These are phyloP conservation scores for Noctua janthe DNA, from an alignment of 2,888 invertebrate genomes.

Conservation along the genomic window DNA sequence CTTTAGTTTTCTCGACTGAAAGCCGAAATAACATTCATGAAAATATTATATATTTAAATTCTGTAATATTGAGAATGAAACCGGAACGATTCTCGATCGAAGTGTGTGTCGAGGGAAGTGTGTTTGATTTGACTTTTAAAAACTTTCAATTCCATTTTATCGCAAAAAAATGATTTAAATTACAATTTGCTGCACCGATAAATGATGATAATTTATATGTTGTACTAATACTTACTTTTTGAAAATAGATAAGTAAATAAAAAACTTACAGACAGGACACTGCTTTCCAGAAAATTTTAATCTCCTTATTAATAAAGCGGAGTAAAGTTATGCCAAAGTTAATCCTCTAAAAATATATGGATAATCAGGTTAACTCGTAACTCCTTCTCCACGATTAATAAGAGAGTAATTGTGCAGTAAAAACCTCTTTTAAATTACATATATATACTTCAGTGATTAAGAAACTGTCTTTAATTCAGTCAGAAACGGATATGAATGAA, in stretches of 20 bases:
- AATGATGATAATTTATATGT: not conserved
- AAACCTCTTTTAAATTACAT: not conserved
- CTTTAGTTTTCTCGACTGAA: slow-evolving; percentile 32
- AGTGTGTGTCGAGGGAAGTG: not conserved
- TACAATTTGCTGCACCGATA: not conserved
- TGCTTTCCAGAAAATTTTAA: not conserved
- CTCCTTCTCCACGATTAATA: not conserved
- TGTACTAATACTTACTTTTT: not conserved
- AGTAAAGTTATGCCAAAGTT: not conserved
- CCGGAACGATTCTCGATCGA: slow-evolving; percentile 2
- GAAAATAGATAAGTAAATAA: too few relatives aligned
- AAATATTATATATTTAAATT: slow-evolving; percentile 48
- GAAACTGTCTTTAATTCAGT: not conserved
- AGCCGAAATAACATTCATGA: slow-evolving; percentile 27
- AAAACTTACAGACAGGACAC: not conserved
- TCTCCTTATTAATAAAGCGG: not conserved
- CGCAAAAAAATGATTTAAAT: not conserved
- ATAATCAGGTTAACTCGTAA: not conserved
- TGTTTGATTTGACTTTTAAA: slow-evolving; percentile 12
- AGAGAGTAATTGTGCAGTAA: not conserved
- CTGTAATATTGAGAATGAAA: slow-evolving; percentile 17
- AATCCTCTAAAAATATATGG: not conserved
- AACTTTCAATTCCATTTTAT: not conserved
- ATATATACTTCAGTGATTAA: not conserved
- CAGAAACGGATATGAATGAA: not conserved